Evolutionary conservation across 2,113 vertebrate species (phyloP).

Genomic region (Machaerirhynchus nigripectus): DNA sequence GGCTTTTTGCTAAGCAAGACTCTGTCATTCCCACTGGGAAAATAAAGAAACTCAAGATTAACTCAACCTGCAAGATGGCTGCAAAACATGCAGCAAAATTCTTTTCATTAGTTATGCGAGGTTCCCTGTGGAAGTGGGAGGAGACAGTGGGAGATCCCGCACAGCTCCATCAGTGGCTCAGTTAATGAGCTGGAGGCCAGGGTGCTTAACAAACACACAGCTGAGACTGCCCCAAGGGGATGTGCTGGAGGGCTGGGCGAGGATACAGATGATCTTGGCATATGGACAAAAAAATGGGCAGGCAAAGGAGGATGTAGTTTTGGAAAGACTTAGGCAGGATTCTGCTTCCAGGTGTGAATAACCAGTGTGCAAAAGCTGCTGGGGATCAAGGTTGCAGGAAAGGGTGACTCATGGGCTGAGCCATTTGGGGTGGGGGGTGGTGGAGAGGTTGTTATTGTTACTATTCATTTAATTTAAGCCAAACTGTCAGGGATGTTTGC

Average conservation of each 20-base stretch:
- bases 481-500: background rate
- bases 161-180: background rate
- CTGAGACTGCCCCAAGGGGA: background rate
- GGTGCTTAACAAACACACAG: background rate
- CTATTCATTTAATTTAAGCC: background rate
- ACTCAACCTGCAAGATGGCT: background rate
- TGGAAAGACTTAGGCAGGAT: background rate
- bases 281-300: accelerated
- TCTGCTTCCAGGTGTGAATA: background rate
- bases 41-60: background rate
- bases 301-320: background rate
- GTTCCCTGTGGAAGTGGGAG: background rate
- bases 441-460: background rate
- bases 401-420: background rate
- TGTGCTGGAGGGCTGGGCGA: too few relatives aligned
- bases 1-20: background rate
- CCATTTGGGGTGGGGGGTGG: background rate
- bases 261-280: background rate
- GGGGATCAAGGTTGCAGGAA: background rate
- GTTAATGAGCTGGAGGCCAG: background rate
- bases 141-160: background rate
- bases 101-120: accelerated
- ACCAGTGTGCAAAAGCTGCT: background rate
- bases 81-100: background rate
- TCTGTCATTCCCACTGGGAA: background rate